A percentile compares a stretch with the other conserved stretches of the same genome.
These are phyloP conservation scores for Cettia cetti DNA, from an alignment of 2,113 vertebrate genomes.

Conservation along the genomic window DNA sequence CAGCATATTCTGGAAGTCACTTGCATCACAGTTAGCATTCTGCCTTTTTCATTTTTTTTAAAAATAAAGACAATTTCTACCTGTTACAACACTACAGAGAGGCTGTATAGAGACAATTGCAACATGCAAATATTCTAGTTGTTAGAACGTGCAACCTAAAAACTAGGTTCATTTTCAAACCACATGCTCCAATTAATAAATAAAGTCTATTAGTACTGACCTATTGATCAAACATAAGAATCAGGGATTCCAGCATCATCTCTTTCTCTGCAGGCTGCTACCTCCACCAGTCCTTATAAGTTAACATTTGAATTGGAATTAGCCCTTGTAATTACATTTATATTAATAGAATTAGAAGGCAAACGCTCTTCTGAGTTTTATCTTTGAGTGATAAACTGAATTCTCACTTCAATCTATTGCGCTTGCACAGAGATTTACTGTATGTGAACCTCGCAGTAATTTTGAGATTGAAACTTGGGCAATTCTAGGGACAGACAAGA, in stretches of 20 bases:
- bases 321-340: constrained; percentile 66
- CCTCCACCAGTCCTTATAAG: constrained; percentile 40
- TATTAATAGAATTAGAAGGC: constrained; percentile 67
- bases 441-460: neutral
- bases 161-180: constrained; percentile 20
- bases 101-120: neutral
- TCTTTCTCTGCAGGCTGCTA: constrained; percentile 1
- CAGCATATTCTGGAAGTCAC: neutral
- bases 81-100: neutral
- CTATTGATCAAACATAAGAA: constrained; percentile 48
- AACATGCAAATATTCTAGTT: constrained; percentile 13
- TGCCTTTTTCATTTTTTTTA: neutral
- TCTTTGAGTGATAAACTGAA: constrained; percentile 67
- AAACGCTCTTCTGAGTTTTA: constrained; percentile 66
- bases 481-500: neutral
- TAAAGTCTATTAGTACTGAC: constrained; percentile 37
- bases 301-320: constrained; percentile 68
- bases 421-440: constrained; percentile 54
- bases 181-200: constrained; percentile 20
- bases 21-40: neutral
- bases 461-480: constrained; percentile 25
- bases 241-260: neutral
- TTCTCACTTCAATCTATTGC: constrained; percentile 53
- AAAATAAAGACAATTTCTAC: neutral
- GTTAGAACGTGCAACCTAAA: neutral